Evolutionary conservation across 2,888 invertebrate genomes (phyloP).

Genomic region (Malthinus seriepunctatus): DNA sequence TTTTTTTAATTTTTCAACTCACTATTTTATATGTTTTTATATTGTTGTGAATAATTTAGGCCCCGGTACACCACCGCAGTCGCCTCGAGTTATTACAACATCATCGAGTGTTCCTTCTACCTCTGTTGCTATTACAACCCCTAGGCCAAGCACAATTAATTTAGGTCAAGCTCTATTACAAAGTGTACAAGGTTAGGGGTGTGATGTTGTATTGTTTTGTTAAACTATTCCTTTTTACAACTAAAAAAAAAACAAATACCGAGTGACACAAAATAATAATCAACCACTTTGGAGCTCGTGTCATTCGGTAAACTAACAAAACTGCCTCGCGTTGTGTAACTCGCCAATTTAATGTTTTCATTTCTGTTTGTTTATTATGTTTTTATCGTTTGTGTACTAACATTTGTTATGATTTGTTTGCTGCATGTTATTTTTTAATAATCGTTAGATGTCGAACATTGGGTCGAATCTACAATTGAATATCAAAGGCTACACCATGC

Average conservation of each 20-base stretch:
- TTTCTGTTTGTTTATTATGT: constrained; percentile 7
- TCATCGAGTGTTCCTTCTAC: constrained; percentile 49
- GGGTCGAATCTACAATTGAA: constrained; percentile 50
- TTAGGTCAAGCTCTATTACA: constrained; percentile 55
- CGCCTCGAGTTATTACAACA: constrained; percentile 48
- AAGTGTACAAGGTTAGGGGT: constrained; percentile 56
- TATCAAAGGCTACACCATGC: constrained; percentile 43
- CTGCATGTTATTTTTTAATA: constrained; percentile 34
- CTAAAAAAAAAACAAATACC: too few species aligned
- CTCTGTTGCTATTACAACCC: constrained; percentile 38
- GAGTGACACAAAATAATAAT: too few species aligned
- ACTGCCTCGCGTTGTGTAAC: not conserved
- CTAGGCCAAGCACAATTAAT: constrained; percentile 47
- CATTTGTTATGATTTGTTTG: constrained; percentile 30
- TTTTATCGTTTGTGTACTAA: constrained; percentile 23
- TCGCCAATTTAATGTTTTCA: too few species aligned
- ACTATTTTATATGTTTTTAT: constrained; percentile 8
- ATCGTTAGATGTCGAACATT: constrained; percentile 45
- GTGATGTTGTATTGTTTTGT: not conserved
- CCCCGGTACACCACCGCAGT: constrained; percentile 53
- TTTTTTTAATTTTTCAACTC: not conserved
- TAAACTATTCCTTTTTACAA: not conserved
- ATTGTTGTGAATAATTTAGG: constrained; percentile 37
- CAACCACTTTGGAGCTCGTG: too few species aligned
- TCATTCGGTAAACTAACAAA: not conserved